Base-by-base conservation (phyloP, 2,888 invertebrate species). In the Teleiodes luculella region DNA sequence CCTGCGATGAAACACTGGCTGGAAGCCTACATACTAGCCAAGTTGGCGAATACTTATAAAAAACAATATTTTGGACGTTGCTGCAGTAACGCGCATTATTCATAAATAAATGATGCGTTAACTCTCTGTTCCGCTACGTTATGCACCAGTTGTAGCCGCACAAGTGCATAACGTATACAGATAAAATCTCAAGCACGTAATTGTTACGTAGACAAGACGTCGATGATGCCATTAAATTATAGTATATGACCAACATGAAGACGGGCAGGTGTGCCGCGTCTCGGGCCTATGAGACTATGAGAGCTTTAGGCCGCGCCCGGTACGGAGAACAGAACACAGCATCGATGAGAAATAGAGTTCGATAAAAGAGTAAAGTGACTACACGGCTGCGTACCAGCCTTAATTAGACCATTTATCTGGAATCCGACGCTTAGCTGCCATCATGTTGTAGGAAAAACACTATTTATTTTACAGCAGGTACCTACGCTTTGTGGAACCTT, bases 401-500 rank as follows among this genome's bases (percentile, higher is more conserved):
- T 79, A 81, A 80, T 82, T 78, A 77, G 68, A 70, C 68, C 67
- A 77, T 80, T 80, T 76, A 74, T 81, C 74, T 51, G 54, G 53
- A 51, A 51, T 54, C 53, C 53, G 46, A 53, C 50, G 36, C 53
- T 53, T 36, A 51, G 46, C 51, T 11, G 53, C 47, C 47, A 20
- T 57, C 53, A 47, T 52, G 56, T 53, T 54, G 39, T 41, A 31
- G 41, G 53, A 53, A 57, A 53, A 57, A 57, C 39, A 51, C 10
- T 20, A 53, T 57, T 48, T 47, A 53, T 56, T 53, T 43, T 56
- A 56, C 35, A 20, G 20, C 41, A 52, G 41, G 41, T 52, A 43
- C n/a, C n/a, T n/a, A n/a, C 39, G 30, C 49, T 51, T 51, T 37
- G 35, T 51, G 41, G 31, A 16, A 51, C 28, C 31, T 46, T 31